Percentiles rank a stretch among this genome's conserved stretches.
Evolutionary conservation across 2,113 vertebrate species (phyloP).

Genomic region (Illadopsis cleaveri): DNA sequence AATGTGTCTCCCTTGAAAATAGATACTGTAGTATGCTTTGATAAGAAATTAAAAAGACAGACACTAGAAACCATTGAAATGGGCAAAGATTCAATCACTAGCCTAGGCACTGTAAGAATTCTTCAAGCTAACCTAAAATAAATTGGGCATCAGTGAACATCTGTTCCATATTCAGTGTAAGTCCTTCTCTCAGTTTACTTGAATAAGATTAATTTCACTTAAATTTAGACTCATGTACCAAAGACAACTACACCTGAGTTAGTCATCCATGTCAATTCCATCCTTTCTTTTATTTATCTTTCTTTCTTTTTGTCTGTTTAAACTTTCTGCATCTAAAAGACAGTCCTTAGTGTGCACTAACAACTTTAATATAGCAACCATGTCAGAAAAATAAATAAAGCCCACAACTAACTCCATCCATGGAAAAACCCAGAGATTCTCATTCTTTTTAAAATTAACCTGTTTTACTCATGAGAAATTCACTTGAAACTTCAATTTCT

Average conservation of each 20-base stretch:
- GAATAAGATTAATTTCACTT: not conserved
- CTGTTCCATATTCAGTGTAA: not conserved
- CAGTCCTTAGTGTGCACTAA: not conserved
- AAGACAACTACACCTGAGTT: not conserved
- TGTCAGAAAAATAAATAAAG: not conserved
- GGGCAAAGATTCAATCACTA: not conserved
- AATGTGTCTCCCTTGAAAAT: not conserved
- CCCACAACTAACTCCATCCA: accelerated
- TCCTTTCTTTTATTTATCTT: not conserved
- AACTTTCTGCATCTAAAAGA: not conserved
- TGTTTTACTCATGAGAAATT: not conserved
- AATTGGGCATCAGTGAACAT: not conserved
- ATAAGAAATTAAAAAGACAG: not conserved
- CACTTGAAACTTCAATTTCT: not conserved
- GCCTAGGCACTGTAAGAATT: not conserved
- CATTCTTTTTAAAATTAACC: not conserved
- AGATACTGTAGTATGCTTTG: not conserved
- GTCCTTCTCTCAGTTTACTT: not conserved
- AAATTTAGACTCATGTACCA: not conserved
- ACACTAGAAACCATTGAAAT: not conserved
- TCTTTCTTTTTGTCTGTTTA: not conserved
- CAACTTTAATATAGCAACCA: not conserved
- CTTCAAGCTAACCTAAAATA: not conserved
- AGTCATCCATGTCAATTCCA: not conserved
- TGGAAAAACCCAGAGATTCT: not conserved